These are phyloP conservation scores for Cylloceria caligata DNA, from an alignment of 2,888 invertebrate genomes.

Conservation along the genomic window DNA sequence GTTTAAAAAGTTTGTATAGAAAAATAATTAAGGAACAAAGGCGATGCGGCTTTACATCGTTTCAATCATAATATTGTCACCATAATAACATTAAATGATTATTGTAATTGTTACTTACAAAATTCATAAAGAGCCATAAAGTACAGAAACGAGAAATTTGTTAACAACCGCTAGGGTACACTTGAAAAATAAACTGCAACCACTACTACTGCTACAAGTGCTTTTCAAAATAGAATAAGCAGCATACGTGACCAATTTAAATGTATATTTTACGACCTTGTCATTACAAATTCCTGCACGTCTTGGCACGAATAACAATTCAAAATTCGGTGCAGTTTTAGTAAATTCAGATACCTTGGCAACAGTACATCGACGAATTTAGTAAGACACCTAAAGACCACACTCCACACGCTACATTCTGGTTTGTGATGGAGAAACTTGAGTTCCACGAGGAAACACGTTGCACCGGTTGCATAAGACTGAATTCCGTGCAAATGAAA, in stretches of 20 bases:
- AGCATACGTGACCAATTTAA: not conserved
- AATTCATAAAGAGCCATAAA: too few relatives aligned
- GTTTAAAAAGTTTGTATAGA: too few relatives aligned
- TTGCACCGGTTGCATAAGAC: conserved; percentile 19
- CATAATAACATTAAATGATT: too few relatives aligned
- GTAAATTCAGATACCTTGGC: not conserved
- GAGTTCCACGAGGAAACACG: conserved; percentile 1
- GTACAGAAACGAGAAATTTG: too few relatives aligned
- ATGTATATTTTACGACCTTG: not conserved
- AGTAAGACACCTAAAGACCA: not conserved
- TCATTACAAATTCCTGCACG: not conserved
- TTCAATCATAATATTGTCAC: too few relatives aligned
- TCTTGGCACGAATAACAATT: not conserved
- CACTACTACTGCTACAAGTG: too few relatives aligned
- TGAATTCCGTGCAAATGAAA: conserved; percentile 40
- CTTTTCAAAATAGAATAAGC: not conserved
- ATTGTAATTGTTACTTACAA: too few relatives aligned
- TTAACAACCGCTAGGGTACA: too few relatives aligned
- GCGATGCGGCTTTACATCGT: too few relatives aligned
- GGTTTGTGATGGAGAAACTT: conserved; percentile 3
- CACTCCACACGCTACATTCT: not conserved
- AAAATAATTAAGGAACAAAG: too few relatives aligned
- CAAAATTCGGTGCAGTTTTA: not conserved
- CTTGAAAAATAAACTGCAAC: too few relatives aligned
- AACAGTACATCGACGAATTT: not conserved